Evolutionary conservation across 2,113 vertebrate species (phyloP), one percentile per base, ranked within the genome.

Genomic region (Ochotona princeps): DNA sequence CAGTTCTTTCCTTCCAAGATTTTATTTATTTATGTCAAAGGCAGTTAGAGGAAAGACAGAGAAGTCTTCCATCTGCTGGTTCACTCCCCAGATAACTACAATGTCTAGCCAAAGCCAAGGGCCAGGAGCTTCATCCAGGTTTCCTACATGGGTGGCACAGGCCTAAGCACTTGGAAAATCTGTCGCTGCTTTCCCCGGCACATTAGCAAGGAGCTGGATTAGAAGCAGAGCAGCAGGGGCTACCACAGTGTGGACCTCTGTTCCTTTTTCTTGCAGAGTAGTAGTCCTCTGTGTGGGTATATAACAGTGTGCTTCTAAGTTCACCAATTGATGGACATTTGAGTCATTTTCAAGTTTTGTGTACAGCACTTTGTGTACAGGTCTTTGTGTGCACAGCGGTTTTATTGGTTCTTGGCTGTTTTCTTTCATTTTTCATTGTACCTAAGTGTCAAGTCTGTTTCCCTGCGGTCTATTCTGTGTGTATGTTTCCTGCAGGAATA

Each of bases 281-380:
- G 51, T 57, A 54, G 63, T 76, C 38, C 28, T 14, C 26, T 82
- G 17, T 78, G 11, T 78, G 57, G 38, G n/a, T 54, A 14, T 7
- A 72, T 17, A 30, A 74, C 14, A 35, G 8, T 79, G 83, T 73
- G 35, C 84, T 80, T 66, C 23, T 86, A 85, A 75, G 21, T 67
- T 79, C 30, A 79, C 11, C 32, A 61, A 47, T 38, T 83, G 47
- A 54, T 94, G 61, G 54, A 17, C 60, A 76, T 91, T 76, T 89
- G 12, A 51, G 28, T 87, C 79, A 8, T 83, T 95, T 74, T 63
- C 49, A 70, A 32, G 66, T 90, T 91, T 92, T 74, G 32, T 84
- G 92, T 90, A 75, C 79, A 54, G 38, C 11, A 49, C 14, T 78
- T 90, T 28, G 79, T 23, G 12, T 65, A 47, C 30, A 60, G 23